Conservation (phyloP, 2,113 vertebrate species). For the Dolichotis patagonum region DNA sequence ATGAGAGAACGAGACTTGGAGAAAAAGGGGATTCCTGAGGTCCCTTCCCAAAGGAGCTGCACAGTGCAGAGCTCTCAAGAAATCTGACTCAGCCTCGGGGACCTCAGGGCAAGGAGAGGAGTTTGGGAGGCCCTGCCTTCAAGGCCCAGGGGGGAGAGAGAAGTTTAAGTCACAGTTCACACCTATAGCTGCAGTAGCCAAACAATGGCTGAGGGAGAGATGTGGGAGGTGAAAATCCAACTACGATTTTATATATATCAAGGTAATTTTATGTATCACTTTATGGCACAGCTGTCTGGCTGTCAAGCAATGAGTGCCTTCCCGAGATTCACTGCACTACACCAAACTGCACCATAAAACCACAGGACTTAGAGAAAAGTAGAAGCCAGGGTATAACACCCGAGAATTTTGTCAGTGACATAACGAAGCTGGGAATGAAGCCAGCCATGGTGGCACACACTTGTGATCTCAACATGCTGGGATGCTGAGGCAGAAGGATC, state of each 20-base stretch:
- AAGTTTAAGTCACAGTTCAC: conserved; percentile 28
- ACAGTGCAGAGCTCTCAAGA: background rate
- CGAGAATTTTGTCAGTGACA: background rate
- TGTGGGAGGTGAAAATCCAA: background rate
- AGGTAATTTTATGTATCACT: background rate
- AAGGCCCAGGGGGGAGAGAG: background rate
- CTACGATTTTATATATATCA: background rate
- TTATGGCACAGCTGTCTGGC: background rate
- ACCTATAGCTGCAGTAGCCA: background rate
- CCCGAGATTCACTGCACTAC: background rate
- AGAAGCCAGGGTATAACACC: no score
- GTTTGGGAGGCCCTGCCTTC: background rate
- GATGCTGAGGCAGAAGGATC: background rate
- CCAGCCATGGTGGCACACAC: background rate
- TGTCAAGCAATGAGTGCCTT: background rate
- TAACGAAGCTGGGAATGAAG: background rate
- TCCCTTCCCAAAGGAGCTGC: background rate
- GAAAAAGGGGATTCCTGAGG: background rate
- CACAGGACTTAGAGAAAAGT: background rate
- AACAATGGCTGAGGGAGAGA: background rate
- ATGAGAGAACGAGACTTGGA: background rate
- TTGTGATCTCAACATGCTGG: background rate
- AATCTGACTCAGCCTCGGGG: background rate
- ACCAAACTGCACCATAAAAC: background rate
- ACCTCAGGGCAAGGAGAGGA: background rate